Percentiles rank a stretch among this genome's conserved stretches.
Evolutionary conservation across 2,797 vertebrate species (phyloP).

Genomic region (Rhabdophis nuchalis): DNA sequence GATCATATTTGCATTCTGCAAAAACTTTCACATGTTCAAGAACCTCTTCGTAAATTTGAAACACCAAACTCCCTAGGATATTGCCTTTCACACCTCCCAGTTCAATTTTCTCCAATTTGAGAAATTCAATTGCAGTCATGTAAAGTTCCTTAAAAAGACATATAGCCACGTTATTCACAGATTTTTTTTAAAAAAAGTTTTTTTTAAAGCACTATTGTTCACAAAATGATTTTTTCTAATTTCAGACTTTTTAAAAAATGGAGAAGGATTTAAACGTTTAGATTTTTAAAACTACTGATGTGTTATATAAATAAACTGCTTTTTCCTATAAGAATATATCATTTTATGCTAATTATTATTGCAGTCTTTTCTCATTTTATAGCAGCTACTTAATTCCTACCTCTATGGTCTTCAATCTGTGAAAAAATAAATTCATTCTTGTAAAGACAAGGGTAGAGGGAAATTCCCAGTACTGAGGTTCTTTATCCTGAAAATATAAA

Average conservation of each 20-base stretch:
- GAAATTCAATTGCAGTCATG: conserved; percentile 64
- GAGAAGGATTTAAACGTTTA: neutral
- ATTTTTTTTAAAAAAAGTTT: neutral
- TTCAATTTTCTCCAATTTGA: conserved; percentile 71
- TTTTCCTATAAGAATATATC: neutral
- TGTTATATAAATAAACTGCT: neutral
- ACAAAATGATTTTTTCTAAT: neutral
- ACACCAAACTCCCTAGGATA: conserved; percentile 53
- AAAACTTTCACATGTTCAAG: conserved; percentile 66
- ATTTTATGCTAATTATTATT: neutral
- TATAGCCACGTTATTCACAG: neutral
- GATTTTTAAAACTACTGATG: neutral
- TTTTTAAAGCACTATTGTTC: neutral
- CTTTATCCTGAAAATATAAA: conserved; percentile 47
- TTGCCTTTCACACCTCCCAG: conserved; percentile 68
- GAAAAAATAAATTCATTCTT: conserved; percentile 70
- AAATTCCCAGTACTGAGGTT: conserved; percentile 67
- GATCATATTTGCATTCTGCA: conserved; percentile 69
- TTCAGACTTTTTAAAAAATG: neutral
- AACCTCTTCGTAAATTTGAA: conserved; percentile 68
- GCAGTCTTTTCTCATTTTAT: neutral
- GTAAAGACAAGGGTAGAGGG: conserved; percentile 67
- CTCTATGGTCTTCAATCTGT: conserved; percentile 67
- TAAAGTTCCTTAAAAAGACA: conserved; percentile 69
- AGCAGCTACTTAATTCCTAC: conserved; percentile 39